phyloP scores from a whole-genome alignment of 1,140 invertebrate species.

The Leptinotarsa lineolata region DNA sequence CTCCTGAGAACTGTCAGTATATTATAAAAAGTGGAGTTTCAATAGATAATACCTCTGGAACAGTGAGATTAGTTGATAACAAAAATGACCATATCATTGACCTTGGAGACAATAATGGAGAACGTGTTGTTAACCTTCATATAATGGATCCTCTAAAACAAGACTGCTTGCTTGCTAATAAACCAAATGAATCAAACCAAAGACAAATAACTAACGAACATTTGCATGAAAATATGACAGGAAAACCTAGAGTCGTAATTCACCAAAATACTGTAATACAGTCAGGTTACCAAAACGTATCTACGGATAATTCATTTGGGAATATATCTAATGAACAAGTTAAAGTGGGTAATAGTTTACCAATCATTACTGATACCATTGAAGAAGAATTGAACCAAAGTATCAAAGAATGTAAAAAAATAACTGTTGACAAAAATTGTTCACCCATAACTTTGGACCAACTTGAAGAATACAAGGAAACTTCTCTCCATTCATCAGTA shows the following conservation, averaged over 20 bases:
- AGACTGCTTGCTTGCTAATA: slow-evolving; percentile 40
- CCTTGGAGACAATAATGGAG: slow-evolving; percentile 19
- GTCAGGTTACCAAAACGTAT: slow-evolving; percentile 2
- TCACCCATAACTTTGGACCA: slow-evolving; percentile 43
- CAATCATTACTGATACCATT: slow-evolving; percentile 9
- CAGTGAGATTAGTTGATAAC: slow-evolving; percentile 37
- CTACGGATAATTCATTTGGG: background rate
- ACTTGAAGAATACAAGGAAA: slow-evolving; percentile 28
- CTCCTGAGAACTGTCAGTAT: slow-evolving; percentile 39
- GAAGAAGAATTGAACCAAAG: slow-evolving; percentile 1
- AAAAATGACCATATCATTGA: slow-evolving; percentile 16
- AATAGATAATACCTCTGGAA: slow-evolving; percentile 35
- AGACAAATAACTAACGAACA: slow-evolving; percentile 6
- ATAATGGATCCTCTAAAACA: slow-evolving; percentile 42
- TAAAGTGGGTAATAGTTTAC: slow-evolving; percentile 20
- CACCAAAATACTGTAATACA: slow-evolving; percentile 42
- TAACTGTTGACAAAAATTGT: slow-evolving; percentile 42
- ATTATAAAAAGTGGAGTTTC: slow-evolving; percentile 40
- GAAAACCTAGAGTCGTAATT: slow-evolving; percentile 30
- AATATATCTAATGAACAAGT: background rate
- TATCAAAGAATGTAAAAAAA: slow-evolving; percentile 30
- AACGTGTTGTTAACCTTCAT: slow-evolving; percentile 46
- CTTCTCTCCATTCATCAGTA: background rate
- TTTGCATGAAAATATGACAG: background rate
- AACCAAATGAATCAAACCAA: slow-evolving; percentile 25